phyloP scores from a whole-genome alignment of 2,797 vertebrate genomes.

The Florisuga fusca region DNA sequence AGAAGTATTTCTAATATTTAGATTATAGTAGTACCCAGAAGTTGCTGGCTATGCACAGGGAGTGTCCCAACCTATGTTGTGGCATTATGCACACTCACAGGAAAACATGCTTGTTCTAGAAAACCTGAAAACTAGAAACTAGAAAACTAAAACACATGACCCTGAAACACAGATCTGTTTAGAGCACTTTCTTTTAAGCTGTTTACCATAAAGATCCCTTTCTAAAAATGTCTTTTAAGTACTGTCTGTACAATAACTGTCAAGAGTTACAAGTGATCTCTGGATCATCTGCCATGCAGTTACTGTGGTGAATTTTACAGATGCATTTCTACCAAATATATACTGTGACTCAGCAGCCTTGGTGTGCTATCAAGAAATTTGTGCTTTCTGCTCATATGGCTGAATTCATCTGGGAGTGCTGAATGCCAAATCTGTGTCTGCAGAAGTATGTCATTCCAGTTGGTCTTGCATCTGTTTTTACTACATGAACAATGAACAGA shows the following conservation, averaged over 20 bases:
- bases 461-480: constrained; percentile 15
- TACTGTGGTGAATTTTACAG: neutral
- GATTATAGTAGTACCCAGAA: neutral
- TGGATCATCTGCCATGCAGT: neutral
- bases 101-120: neutral
- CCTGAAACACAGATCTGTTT: neutral
- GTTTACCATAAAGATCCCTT: neutral
- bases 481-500: neutral
- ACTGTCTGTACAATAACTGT: neutral
- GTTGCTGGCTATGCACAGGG: neutral
- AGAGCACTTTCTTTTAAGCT: neutral
- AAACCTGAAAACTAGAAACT: neutral
- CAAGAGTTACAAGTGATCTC: neutral
- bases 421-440: neutral
- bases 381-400: neutral
- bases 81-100: neutral
- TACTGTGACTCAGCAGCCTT: neutral
- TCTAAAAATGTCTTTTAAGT: neutral
- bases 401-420: neutral
- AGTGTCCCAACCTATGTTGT: neutral
- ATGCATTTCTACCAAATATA: neutral
- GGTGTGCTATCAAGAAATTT: neutral
- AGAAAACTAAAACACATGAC: too few species aligned
- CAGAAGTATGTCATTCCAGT: neutral
- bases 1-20: too few species aligned